Conservation (phyloP, 1,140 invertebrate species). For the Lamellibrachia luymesi region DNA sequence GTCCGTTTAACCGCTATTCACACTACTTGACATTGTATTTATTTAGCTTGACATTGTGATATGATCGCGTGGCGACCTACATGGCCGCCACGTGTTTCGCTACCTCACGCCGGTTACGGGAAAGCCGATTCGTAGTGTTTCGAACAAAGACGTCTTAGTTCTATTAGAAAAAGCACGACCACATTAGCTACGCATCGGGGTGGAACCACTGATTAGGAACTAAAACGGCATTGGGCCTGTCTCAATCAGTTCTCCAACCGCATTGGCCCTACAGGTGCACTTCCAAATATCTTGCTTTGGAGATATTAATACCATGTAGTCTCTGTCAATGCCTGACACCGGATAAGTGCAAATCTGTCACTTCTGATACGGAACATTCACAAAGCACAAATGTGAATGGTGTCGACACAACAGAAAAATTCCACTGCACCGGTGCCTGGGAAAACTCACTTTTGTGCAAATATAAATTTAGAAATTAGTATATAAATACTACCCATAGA, state of each 20-base stretch:
- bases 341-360: background rate
- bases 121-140: background rate
- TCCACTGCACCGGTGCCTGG: background rate
- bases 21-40: background rate
- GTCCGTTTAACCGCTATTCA: background rate
- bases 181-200: background rate
- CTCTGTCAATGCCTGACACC: background rate
- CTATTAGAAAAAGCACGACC: background rate
- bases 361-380: background rate
- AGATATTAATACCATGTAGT: background rate
- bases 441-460: background rate
- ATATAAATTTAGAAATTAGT: no score
- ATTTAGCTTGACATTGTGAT: slow-evolving; percentile 1
- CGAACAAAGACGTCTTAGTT: background rate
- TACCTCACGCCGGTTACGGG: background rate
- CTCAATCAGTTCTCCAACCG: background rate
- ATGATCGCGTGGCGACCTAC: background rate
- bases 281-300: background rate
- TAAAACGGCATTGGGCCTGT: background rate
- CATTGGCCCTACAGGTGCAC: background rate
- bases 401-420: background rate
- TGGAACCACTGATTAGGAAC: background rate
- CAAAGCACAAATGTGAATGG: background rate
- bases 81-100: background rate
- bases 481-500: background rate